Evolutionary conservation across 1,140 invertebrate species (phyloP).

Genomic region (Scaptodrosophila lebanonensis): DNA sequence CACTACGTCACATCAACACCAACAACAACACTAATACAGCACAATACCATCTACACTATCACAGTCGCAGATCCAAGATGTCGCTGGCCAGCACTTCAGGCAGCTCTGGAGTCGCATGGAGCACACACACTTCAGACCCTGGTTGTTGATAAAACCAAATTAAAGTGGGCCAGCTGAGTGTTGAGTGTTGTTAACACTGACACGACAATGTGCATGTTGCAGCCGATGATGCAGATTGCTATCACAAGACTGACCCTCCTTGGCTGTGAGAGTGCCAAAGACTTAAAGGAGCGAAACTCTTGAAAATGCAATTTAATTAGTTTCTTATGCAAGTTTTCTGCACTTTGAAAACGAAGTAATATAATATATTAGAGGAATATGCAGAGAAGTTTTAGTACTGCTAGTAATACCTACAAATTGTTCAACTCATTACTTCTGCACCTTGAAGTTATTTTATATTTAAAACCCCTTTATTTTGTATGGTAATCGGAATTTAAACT

Average conservation of each 20-base stretch:
- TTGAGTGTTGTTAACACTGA: not conserved
- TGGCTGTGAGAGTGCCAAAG: slow-evolving; percentile 2
- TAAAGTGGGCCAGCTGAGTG: no score
- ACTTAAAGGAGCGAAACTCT: no score
- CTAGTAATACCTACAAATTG: no score
- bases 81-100: slow-evolving; percentile 20
- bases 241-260: slow-evolving; percentile 46
- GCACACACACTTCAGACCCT: slow-evolving; percentile 19
- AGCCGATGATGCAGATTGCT: slow-evolving; percentile 25
- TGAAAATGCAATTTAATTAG: slow-evolving; percentile 8
- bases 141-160: not conserved
- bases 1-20: slow-evolving; percentile 24
- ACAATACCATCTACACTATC: slow-evolving; percentile 15
- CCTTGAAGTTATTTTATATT: no score
- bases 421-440: no score
- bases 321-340: not conserved
- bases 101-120: slow-evolving; percentile 5
- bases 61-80: slow-evolving; percentile 2
- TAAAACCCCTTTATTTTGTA: no score
- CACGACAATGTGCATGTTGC: slow-evolving; percentile 48
- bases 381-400: no score
- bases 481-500: no score
- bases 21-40: no score
- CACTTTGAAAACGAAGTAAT: slow-evolving; percentile 4
- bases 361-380: no score